Conservation (phyloP, 2,888 invertebrate genomes). For the Caenorhabditis virilis region DNA sequence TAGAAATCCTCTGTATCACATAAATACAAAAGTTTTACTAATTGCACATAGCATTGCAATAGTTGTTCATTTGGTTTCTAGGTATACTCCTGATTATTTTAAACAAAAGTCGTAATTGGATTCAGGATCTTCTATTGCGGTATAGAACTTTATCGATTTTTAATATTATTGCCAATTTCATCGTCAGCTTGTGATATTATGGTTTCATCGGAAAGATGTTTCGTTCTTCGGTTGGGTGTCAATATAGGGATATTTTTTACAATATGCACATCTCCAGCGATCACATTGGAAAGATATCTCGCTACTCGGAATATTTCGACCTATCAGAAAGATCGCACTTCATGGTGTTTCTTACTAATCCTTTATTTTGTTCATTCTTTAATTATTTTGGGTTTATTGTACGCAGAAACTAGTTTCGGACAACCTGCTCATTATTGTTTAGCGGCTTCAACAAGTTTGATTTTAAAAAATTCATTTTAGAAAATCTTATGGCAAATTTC, state of each 20-base stretch:
- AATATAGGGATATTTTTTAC: constrained; percentile 16
- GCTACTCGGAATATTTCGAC: constrained; percentile 3
- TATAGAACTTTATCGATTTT: too few relatives aligned
- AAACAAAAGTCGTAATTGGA: background rate
- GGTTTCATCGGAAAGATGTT: constrained; percentile 15
- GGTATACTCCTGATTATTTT: constrained; percentile 4
- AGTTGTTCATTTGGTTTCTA: constrained; percentile 10
- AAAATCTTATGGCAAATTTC: too few relatives aligned
- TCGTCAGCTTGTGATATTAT: constrained; percentile 14
- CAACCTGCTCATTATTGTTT: constrained; percentile 11
- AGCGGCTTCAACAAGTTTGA: too few relatives aligned
- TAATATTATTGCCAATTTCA: constrained; percentile 9
- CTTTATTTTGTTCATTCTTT: too few relatives aligned
- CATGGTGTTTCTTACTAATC: too few relatives aligned
- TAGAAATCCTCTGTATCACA: constrained; percentile 11
- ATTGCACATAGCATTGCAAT: constrained; percentile 9
- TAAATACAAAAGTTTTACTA: constrained; percentile 10
- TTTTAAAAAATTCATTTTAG: too few relatives aligned
- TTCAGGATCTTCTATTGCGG: too few relatives aligned
- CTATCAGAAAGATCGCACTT: constrained; percentile 11
- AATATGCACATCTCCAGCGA: constrained; percentile 18
- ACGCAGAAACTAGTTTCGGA: constrained; percentile 11
- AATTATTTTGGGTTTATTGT: constrained; percentile 9
- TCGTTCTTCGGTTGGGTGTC: constrained; percentile 8
- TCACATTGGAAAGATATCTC: constrained; percentile 8